Percentiles rank a stretch among this genome's conserved stretches.
Conservation (phyloP, 2,888 invertebrate genomes). For the Chrysolina oricalcia region DNA sequence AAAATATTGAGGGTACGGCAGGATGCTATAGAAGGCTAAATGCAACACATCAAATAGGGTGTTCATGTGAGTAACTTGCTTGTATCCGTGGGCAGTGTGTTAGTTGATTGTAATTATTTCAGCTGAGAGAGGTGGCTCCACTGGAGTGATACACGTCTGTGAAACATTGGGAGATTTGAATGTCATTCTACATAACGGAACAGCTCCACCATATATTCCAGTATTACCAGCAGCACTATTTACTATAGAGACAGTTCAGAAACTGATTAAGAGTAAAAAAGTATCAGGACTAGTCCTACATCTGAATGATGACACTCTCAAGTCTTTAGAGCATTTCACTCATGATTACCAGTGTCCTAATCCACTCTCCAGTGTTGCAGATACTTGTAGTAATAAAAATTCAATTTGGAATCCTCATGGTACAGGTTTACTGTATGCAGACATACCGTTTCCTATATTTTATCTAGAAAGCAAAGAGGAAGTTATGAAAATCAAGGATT, state of each 20-base stretch:
- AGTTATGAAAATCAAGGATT: conserved; percentile 76
- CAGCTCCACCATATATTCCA: conserved; percentile 87
- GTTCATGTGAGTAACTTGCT: conserved; percentile 83
- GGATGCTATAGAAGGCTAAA: conserved; percentile 93
- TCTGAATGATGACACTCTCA: conserved; percentile 68
- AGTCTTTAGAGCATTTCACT: conserved; percentile 69
- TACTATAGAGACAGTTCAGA: conserved; percentile 73
- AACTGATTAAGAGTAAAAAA: conserved; percentile 73
- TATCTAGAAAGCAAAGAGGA: conserved; percentile 79
- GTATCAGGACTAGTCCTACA: conserved; percentile 81
- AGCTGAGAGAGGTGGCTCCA: conserved; percentile 86
- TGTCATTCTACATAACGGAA: conserved; percentile 82
- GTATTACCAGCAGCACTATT: conserved; percentile 80
- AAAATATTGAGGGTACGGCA: conserved; percentile 79
- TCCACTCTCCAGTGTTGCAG: conserved; percentile 76
- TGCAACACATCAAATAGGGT: conserved; percentile 96
- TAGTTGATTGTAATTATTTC: conserved; percentile 37
- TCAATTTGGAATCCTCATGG: conserved; percentile 87
- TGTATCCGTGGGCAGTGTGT: conserved; percentile 11
- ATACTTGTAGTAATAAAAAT: conserved; percentile 63
- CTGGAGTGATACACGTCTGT: conserved; percentile 88
- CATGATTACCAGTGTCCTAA: conserved; percentile 90
- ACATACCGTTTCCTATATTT: conserved; percentile 93
- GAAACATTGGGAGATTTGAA: conserved; percentile 78
- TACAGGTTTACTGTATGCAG: conserved; percentile 82